Evolutionary conservation across 2,797 vertebrate genomes (phyloP), one percentile per base, ranked within the genome.

Genomic region (Sebastes taczanowskii): DNA sequence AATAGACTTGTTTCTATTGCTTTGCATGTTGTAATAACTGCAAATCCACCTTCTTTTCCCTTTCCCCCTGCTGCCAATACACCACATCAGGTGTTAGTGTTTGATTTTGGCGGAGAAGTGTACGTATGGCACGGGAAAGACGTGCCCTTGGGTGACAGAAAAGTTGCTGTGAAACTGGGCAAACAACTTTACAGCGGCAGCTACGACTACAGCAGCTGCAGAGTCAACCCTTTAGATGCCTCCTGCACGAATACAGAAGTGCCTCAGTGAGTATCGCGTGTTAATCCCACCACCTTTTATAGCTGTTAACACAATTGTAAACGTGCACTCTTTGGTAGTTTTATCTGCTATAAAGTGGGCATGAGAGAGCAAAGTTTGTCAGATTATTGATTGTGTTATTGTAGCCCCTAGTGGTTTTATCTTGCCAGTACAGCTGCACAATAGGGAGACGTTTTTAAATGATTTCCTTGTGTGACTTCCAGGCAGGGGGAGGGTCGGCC

Each of bases 61-160:
- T 4, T 11, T 29, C 25, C 11, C 42, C 22, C 5, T 69, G 1
- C 16, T 34, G 38, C 25, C 29, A 4, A 61, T 5, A 6, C 34
- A 11, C 2, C 34, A 46, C 69, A 3, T 20, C 86, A 97, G 96
- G 96, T 95, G 6, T 88, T 97, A 64, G 95, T 97, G 86, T 96
- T 96, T 90, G 96, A 97, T 85, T 97, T 97, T 88, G 96, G 96
- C 69, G 67, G 94, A 0, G 96, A 97, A 80, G 93, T 97, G 77
- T 97, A 97, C 5, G 94, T 97, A 1, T 97, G 96, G 96, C 93
- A 94, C 2, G 96, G 96, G 23, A 96, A 96, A 86, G 96, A 96
- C 13, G 96, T 97, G 78, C 80, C 96, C 14, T 83, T 96, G 83
- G 86, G 93, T 14, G 94, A 96, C 86, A 94, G 96, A 72, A 97